Evolutionary conservation across 2,113 vertebrate species (phyloP), one percentile per base, ranked within the genome.

Genomic region (Centropristis striata): DNA sequence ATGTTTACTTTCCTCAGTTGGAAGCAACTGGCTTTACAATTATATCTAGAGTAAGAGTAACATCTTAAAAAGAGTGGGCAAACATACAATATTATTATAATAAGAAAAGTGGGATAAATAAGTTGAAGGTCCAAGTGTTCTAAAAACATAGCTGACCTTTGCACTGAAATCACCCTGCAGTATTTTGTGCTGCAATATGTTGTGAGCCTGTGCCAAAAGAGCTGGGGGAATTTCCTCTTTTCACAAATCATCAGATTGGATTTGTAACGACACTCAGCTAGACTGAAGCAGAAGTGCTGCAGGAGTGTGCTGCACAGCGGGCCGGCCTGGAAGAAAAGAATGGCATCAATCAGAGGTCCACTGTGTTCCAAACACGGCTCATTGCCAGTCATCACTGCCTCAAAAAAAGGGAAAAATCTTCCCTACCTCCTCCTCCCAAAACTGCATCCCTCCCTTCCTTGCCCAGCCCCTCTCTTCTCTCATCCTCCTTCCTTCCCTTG

Each of bases 321-420:
- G 70, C 41, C 2, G 2, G 65, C 10, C 20, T 28, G 14, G 15
- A 61, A 36, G 36, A 68, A 81, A 83, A 65, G 53, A 72, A 91
- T 58, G 76, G 66, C 74, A 83, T 85, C 79, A 86, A 79, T 60
- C 70, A 59, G n/a, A 60, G 20, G 12, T 46, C 37, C 37, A 46
- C 28, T 55, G 12, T 44, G 50, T 59, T 76, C 50, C 75, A 64
- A 82, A 59, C 46, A 59, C 42, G 54, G 69, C 75, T 77, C 50
- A 55, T 25, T 71, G 64, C 54, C 12, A 27, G 27, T 67, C 60
- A 61, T 71, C 44, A 27, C 60, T 86, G 41, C 64, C 15, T 78
- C 54, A 49, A 28, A 76, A 76, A 32, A 55, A 44, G 55, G 2
- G 47, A 8, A 39, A 46, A 57, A 53, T 23, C 55, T 50, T 65